These are phyloP conservation scores for Murina feae DNA, from an alignment of 2,113 vertebrate genomes.

Conservation along the genomic window DNA sequence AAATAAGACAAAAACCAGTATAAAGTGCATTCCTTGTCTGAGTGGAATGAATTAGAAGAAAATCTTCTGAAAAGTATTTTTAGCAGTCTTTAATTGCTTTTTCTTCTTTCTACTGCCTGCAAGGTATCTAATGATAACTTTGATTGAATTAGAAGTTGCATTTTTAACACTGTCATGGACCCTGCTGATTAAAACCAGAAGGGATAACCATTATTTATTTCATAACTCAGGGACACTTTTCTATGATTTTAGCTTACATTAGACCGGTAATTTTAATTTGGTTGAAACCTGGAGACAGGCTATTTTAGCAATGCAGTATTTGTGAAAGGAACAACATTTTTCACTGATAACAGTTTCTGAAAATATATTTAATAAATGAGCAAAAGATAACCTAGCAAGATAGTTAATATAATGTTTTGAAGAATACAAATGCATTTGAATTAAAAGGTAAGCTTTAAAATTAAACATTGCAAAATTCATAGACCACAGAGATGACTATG, in stretches of 20 bases:
- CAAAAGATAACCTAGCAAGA: neutral
- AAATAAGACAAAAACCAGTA: neutral
- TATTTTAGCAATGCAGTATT: neutral
- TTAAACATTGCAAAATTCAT: neutral
- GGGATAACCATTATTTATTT: neutral
- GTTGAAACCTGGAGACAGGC: neutral
- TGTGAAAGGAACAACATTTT: neutral
- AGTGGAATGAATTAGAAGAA: neutral
- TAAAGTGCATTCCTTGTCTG: constrained; percentile 26
- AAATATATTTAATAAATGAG: neutral
- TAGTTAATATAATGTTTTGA: neutral
- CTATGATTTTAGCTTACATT: neutral
- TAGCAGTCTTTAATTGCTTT: constrained; percentile 24
- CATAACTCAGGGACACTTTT: neutral
- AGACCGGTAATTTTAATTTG: neutral
- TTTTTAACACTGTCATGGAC: constrained; percentile 18
- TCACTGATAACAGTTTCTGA: neutral
- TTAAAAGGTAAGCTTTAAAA: neutral
- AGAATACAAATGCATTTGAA: neutral
- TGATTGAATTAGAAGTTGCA: constrained; percentile 15
- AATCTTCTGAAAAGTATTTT: constrained; percentile 33
- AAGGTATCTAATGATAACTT: neutral
- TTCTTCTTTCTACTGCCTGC: neutral
- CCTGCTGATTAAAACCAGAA: neutral
- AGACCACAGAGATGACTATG: neutral